Conservation (phyloP, 2,888 invertebrate species). For the Nomada ruficornis region DNA sequence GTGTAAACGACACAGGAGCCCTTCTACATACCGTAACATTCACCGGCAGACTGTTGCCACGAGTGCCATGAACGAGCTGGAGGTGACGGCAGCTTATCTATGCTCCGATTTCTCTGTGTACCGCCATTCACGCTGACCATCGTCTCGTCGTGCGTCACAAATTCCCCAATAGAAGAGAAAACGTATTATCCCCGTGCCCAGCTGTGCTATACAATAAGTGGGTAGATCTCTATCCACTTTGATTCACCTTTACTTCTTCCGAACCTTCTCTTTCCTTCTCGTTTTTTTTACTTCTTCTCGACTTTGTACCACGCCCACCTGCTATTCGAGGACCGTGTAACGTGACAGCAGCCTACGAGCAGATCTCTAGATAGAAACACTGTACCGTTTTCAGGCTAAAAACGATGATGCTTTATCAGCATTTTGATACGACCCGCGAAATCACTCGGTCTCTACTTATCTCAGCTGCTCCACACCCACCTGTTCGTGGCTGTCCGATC, state of each 20-base stretch:
- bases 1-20: conserved; percentile 71
- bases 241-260: neutral
- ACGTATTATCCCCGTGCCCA: neutral
- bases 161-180: neutral
- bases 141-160: conserved; percentile 37
- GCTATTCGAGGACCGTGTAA: conserved; percentile 51
- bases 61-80: conserved; percentile 69
- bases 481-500: conserved; percentile 55
- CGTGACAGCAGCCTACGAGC: conserved; percentile 35
- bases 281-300: neutral
- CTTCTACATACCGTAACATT: conserved; percentile 73
- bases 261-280: neutral
- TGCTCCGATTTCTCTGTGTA: conserved; percentile 70
- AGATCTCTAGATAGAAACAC: conserved; percentile 64
- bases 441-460: conserved; percentile 40
- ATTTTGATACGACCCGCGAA: conserved; percentile 47
- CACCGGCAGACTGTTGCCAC: conserved; percentile 69
- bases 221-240: neutral
- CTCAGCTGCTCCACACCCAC: conserved; percentile 60
- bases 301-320: conserved; percentile 54
- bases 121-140: conserved; percentile 59
- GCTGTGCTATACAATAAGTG: neutral
- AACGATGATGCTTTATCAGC: conserved; percentile 60
- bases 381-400: conserved; percentile 44
- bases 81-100: conserved; percentile 73